A percentile compares a stretch with the other conserved stretches of the same genome.
Conservation (phyloP, 2,888 invertebrate genomes). For the Synanthedon formicaeformis region DNA sequence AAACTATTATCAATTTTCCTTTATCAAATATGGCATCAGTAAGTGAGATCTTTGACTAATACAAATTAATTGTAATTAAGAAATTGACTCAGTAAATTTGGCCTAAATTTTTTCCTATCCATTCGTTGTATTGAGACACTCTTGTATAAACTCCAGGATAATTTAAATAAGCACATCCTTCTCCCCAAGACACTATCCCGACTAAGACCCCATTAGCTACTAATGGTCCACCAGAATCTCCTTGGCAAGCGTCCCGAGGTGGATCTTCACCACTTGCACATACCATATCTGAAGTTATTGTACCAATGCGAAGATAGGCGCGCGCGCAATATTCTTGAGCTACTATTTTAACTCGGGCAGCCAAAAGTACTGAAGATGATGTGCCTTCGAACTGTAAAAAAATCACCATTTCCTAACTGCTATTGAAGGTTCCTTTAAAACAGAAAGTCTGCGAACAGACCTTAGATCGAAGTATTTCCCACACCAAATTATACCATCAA, state of each 20-base stretch:
- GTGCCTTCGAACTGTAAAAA: slow-evolving; percentile 42
- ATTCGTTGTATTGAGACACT: slow-evolving; percentile 43
- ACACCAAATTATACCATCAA: too few species aligned
- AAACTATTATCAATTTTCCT: too few species aligned
- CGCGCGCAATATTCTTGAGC: slow-evolving; percentile 37
- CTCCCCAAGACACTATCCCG: slow-evolving; percentile 72
- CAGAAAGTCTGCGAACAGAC: too few species aligned
- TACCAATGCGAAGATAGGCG: slow-evolving; percentile 40
- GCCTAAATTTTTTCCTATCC: slow-evolving; percentile 28
- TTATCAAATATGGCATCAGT: too few species aligned
- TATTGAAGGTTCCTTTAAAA: too few species aligned
- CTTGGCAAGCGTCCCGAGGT: slow-evolving; percentile 60
- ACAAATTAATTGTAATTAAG: too few species aligned
- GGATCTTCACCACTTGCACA: slow-evolving; percentile 45
- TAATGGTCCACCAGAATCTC: slow-evolving; percentile 73
- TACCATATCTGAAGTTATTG: slow-evolving; percentile 47
- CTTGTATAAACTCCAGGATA: slow-evolving; percentile 72
- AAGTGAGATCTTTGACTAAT: too few species aligned
- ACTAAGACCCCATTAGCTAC: slow-evolving; percentile 51
- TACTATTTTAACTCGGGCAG: slow-evolving; percentile 47
- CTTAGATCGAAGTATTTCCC: too few species aligned
- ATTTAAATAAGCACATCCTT: slow-evolving; percentile 58
- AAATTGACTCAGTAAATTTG: neutral
- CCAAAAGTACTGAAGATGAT: slow-evolving; percentile 34
- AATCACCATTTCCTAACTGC: neutral